A percentile compares a stretch with the other conserved stretches of the same genome.
Conservation (phyloP, 1,140 invertebrate genomes). For the Drosophila bifasciata region DNA sequence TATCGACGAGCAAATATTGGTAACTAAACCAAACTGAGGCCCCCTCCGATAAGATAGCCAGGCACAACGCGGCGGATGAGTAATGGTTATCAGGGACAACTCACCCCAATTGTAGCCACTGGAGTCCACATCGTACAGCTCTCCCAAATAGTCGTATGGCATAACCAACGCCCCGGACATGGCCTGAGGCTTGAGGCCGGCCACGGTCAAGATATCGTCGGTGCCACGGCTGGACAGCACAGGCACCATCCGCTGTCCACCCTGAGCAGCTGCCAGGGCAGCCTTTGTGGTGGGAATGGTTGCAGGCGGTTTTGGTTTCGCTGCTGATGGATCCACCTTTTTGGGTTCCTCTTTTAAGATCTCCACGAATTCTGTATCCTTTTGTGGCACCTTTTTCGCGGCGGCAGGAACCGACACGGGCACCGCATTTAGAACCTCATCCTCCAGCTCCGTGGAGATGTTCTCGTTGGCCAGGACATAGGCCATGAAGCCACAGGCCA, state of each 20-base stretch:
- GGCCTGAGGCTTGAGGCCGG: constrained; percentile 59
- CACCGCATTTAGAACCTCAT: constrained; percentile 59
- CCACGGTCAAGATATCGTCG: constrained; percentile 64
- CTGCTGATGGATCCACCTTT: constrained; percentile 19
- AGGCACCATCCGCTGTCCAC: constrained; percentile 35
- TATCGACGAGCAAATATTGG: constrained; percentile 80
- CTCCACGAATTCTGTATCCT: constrained; percentile 18
- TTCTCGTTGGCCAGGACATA: constrained; percentile 79
- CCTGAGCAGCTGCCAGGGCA: constrained; percentile 1
- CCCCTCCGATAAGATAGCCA: constrained; percentile 64
- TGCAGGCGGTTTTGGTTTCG: constrained; percentile 4
- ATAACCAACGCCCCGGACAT: constrained; percentile 66
- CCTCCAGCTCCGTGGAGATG: constrained; percentile 71
- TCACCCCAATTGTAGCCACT: constrained; percentile 82
- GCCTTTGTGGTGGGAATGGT: constrained; percentile 17
- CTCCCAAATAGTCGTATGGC: constrained; percentile 67
- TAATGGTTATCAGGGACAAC: constrained; percentile 54
- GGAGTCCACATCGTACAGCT: constrained; percentile 68
- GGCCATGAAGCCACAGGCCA: constrained; percentile 77
- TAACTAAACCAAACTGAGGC: constrained; percentile 52
- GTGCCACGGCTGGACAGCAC: constrained; percentile 60
- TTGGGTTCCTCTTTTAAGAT: constrained; percentile 32
- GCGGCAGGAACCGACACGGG: constrained; percentile 36
- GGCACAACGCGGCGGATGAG: constrained; percentile 61
- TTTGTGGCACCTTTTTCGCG: too few relatives aligned